Base-by-base conservation (phyloP, 2,113 vertebrate species). In the Oriolus oriolus region DNA sequence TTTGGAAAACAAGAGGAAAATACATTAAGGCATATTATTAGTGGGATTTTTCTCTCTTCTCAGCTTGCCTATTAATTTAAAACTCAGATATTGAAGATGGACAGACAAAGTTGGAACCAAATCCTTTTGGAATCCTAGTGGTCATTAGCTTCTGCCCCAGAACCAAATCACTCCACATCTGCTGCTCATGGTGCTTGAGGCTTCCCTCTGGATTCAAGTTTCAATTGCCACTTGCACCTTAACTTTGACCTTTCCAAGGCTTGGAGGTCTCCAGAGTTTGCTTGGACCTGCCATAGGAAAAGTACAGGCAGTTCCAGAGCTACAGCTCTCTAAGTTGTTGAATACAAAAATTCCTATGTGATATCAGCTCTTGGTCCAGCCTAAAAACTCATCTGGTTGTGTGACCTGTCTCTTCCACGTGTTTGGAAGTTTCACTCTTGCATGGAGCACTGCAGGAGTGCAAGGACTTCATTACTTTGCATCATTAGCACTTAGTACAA, bases 1-100 rank as follows among this genome's bases (percentile, higher is more conserved):
- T 97, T 89, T 84, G 87, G 91, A 97, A 97, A 96, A 74, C 87
- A 92, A 96, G 85, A 84, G 10, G 47, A 76, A 94, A 84, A 82
- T 37, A 33, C 14, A 42, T 94, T 80, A 86, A 84, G 9, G 9
- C 3, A 7, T 52, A 37, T 49, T 77, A 59, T 7, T 31, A 50
- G 47, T 61, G 15, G 33, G 10, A 35, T 74, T 87, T 73, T 91
- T 81, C 11, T 78, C 16, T 88, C 26, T 88, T 89, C 64, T 53
- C 50, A 82, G 35, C 9, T 82, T 93, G 16, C 49, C 23, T 26
- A 39, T 66, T 84, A 83, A 87, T 71, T 93, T 90, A 69, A 80
- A 78, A 19, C 16, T 75, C 33, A 65, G 21, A 24, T 81, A 45
- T 57, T 6, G 3, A 79, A 71, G 44, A 52, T 22, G 30, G 56